Evolutionary conservation across 1,140 invertebrate species (phyloP).

Genomic region (Heliothis virescens): DNA sequence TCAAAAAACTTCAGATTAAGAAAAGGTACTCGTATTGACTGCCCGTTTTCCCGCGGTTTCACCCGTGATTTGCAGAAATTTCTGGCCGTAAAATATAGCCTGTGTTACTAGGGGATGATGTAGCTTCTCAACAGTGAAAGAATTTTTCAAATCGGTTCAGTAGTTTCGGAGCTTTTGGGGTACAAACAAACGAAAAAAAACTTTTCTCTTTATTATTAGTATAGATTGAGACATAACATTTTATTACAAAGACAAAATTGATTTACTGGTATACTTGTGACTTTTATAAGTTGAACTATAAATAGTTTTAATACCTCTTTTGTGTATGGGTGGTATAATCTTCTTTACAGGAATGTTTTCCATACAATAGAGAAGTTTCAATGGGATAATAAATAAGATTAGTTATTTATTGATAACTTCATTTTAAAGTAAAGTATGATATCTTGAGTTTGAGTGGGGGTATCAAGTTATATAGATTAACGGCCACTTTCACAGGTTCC

Average conservation of each 20-base stretch:
- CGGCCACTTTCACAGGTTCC: too few relatives aligned
- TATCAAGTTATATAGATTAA: neutral
- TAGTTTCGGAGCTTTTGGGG: too few relatives aligned
- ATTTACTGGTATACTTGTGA: conserved; percentile 23
- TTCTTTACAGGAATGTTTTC: conserved; percentile 16
- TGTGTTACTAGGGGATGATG: too few relatives aligned
- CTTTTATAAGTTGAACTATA: conserved; percentile 15
- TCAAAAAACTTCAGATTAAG: too few relatives aligned
- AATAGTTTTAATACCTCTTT: conserved; percentile 42
- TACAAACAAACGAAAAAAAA: too few relatives aligned
- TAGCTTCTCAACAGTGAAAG: too few relatives aligned
- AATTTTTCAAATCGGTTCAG: too few relatives aligned
- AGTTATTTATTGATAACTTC: conserved; percentile 34
- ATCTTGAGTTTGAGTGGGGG: conserved; percentile 3
- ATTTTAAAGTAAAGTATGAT: conserved; percentile 12
- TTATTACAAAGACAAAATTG: conserved; percentile 27
- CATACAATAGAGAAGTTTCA: conserved; percentile 9
- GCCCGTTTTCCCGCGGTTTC: too few relatives aligned
- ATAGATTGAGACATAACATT: neutral
- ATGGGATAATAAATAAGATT: conserved; percentile 25
- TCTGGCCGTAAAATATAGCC: too few relatives aligned
- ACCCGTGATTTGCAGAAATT: too few relatives aligned
- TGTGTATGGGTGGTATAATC: conserved; percentile 40
- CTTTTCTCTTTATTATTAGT: too few relatives aligned
- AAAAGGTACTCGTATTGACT: too few relatives aligned